Base-by-base conservation (phyloP, 2,113 vertebrate species). In the Fukomys damarensis region DNA sequence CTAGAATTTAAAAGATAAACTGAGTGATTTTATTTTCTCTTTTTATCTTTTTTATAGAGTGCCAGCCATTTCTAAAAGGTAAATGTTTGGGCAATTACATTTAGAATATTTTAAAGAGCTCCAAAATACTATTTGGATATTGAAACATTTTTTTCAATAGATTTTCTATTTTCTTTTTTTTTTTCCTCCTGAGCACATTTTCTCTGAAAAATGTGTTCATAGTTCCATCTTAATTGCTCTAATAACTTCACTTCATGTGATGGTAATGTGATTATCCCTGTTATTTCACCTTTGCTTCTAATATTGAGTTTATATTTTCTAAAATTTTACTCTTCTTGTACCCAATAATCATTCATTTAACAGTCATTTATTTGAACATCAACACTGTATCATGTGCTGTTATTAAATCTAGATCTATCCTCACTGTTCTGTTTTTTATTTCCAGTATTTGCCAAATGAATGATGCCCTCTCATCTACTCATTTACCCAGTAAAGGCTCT, bases 131-230 rank as follows among this genome's bases (percentile, higher is more conserved):
- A 43, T 49, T 93, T 92, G 80, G 61, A 82, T n/a, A 86, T 43
- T 35, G 41, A 83, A 94, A 91, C 3, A 72, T 32, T 81, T 46
- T 30, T 83, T 93, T 7, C 3, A 7, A 41, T 89, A 74, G 17
- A 81, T 80, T 94, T 66, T 94, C 13, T 92, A 26, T 68, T 89
- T 90, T 84, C 12, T 3, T 92, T 46, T 46, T 58, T 80, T 87
- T 77, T 85, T 66, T 46, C 72, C 0, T 86, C 2, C 13, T 92
- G 80, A 63, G 35, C 32, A 88, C 35, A 61, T 65, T 94, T 94
- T 13, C 61, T 92, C 56, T 70, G 14, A 68, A 95, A 63, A 46
- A 12, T 14, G 0, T 49, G 2, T 95, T 86, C 28, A 20, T 38
- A 74, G 72, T 1, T 2, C 2, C 5, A 65, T 88, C 1, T 65